Percentiles rank a stretch among this genome's conserved stretches.
Evolutionary conservation across 2,888 invertebrate species (phyloP).

Genomic region (Cataglyphis rosenhaueri): DNA sequence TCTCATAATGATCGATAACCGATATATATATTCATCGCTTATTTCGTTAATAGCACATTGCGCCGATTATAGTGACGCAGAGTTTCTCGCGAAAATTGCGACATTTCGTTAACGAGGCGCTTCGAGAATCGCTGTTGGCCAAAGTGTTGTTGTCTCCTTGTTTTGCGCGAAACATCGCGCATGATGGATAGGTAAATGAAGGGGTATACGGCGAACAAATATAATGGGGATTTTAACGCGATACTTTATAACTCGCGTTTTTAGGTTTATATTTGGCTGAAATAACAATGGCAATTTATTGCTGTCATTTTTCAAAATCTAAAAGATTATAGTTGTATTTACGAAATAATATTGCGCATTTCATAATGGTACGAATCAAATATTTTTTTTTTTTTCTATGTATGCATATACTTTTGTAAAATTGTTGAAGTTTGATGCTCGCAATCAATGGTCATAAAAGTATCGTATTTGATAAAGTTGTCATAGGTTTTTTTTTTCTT

Average conservation of each 20-base stretch:
- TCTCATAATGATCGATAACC: slow-evolving; percentile 79
- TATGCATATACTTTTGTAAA: background rate
- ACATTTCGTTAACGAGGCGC: slow-evolving; percentile 79
- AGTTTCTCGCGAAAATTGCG: slow-evolving; percentile 68
- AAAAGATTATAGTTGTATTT: background rate
- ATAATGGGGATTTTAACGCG: slow-evolving; percentile 26
- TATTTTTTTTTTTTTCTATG: background rate
- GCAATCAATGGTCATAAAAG: background rate
- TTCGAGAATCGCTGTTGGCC: slow-evolving; percentile 63
- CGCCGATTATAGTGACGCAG: slow-evolving; percentile 47
- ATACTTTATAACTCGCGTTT: background rate
- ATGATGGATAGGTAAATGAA: slow-evolving; percentile 5
- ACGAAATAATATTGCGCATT: background rate
- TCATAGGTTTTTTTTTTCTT: background rate
- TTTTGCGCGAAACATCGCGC: slow-evolving; percentile 21
- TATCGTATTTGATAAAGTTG: background rate
- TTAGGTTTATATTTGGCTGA: background rate
- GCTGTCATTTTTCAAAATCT: background rate
- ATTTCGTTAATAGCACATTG: slow-evolving; percentile 79
- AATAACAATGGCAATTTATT: background rate
- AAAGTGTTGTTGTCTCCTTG: slow-evolving; percentile 27
- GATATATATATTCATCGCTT: slow-evolving; percentile 73
- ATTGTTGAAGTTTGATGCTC: background rate
- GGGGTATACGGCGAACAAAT: background rate
- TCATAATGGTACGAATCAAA: background rate